A percentile compares a stretch with the other conserved stretches of the same genome.
phyloP scores from a whole-genome alignment of 2,888 invertebrate species.

The Willowsia nigromaculata region DNA sequence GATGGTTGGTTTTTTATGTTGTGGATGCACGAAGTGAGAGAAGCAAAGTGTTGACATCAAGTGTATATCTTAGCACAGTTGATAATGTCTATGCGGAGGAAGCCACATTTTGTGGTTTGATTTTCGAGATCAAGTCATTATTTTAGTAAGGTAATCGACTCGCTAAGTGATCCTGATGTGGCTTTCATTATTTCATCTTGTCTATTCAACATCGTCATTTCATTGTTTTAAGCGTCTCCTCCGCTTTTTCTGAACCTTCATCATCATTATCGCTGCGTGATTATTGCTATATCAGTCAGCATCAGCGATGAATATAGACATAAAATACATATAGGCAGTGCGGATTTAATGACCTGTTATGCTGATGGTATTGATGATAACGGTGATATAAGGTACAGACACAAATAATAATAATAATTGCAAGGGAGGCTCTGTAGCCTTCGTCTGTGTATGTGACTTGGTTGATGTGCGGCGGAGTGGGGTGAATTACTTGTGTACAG shows the following conservation, averaged over 20 bases:
- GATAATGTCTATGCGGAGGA: constrained; percentile 26
- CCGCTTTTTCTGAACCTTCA: constrained; percentile 22
- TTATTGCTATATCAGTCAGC: neutral
- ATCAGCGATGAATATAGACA: neutral
- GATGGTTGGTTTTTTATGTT: too few relatives aligned
- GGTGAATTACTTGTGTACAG: neutral
- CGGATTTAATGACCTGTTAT: neutral
- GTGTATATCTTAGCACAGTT: neutral
- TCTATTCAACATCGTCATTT: neutral
- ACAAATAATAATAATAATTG: constrained; percentile 3
- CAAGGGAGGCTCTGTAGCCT: neutral
- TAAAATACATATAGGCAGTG: constrained; percentile 1
- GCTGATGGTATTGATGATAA: constrained; percentile 18
- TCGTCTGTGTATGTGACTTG: neutral
- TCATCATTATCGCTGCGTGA: constrained; percentile 20
- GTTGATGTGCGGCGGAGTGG: neutral
- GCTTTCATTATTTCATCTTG: constrained; percentile 27
- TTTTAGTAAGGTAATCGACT: constrained; percentile 45
- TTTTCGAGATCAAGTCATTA: constrained; percentile 65
- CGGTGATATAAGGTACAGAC: neutral
- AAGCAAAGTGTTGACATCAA: constrained; percentile 37
- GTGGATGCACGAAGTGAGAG: neutral
- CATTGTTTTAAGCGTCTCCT: constrained; percentile 49
- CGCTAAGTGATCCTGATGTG: constrained; percentile 36
- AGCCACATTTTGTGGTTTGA: constrained; percentile 57